Evolutionary conservation across 2,113 vertebrate genomes (phyloP).

Genomic region (Rhea pennata): DNA sequence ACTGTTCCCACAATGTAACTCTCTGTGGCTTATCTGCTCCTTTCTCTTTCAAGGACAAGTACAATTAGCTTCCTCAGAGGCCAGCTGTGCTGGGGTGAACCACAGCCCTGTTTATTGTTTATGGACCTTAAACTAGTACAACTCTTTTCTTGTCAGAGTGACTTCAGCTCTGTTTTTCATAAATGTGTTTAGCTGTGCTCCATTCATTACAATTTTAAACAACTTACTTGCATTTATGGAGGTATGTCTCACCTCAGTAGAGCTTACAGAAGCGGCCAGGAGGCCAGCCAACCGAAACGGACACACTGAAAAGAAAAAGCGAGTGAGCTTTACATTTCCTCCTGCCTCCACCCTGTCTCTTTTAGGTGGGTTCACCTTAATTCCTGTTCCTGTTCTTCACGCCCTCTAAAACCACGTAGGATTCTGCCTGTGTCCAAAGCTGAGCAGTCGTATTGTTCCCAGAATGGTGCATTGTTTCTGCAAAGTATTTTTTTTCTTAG

Average conservation of each 20-base stretch:
- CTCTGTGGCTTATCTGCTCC: slow-evolving; percentile 33
- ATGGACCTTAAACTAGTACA: not conserved
- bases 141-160: not conserved
- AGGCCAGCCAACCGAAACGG: not conserved
- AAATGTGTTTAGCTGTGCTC: not conserved
- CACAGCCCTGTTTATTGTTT: not conserved
- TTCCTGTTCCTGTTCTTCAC: not conserved
- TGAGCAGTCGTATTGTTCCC: not conserved
- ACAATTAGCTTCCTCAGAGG: not conserved
- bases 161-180: not conserved
- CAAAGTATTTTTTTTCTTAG: not conserved
- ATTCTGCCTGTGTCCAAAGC: not conserved
- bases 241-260: not conserved
- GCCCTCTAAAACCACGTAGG: not conserved
- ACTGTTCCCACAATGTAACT: slow-evolving; percentile 14
- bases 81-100: slow-evolving; percentile 10
- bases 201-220: not conserved
- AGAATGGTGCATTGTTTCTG: not conserved
- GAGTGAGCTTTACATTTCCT: not conserved
- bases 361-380: not conserved
- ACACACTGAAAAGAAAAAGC: not conserved
- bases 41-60: slow-evolving; percentile 28
- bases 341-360: not conserved
- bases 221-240: not conserved
- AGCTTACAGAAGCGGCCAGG: not conserved